Percentiles rank a stretch among this genome's conserved stretches.
phyloP scores from a whole-genome alignment of 2,797 vertebrate species.

The Sebastes hubbsi region DNA sequence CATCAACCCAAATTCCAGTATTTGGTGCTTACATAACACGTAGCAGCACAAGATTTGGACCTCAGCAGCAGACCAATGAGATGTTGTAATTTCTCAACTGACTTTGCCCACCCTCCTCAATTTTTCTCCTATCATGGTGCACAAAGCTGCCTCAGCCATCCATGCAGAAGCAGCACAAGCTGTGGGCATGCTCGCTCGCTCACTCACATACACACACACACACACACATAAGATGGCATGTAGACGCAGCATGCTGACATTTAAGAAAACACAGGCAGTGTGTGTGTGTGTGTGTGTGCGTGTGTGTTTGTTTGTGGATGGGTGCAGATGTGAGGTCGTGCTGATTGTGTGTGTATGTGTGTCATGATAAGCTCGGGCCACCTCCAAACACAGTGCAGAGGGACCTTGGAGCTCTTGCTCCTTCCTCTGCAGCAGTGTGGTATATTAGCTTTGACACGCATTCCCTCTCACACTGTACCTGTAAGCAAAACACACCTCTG shows the following conservation, averaged over 20 bases:
- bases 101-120: slow-evolving; percentile 48
- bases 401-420: slow-evolving; percentile 20
- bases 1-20: slow-evolving; percentile 64
- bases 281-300: slow-evolving; percentile 7
- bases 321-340: slow-evolving; percentile 12
- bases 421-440: slow-evolving; percentile 28
- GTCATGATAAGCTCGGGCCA: slow-evolving; percentile 23
- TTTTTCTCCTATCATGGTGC: slow-evolving; percentile 57
- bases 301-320: slow-evolving; percentile 27
- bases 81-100: slow-evolving; percentile 44
- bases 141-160: slow-evolving; percentile 54
- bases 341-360: slow-evolving; percentile 15
- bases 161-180: slow-evolving; percentile 66
- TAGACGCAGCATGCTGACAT: slow-evolving; percentile 49
- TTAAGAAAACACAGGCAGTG: slow-evolving; percentile 31
- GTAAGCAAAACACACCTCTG: slow-evolving; percentile 49
- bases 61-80: slow-evolving; percentile 51
- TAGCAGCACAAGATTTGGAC: slow-evolving; percentile 53
- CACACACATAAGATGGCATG: slow-evolving; percentile 22
- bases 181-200: slow-evolving; percentile 37
- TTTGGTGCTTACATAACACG: slow-evolving; percentile 60
- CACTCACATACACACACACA: slow-evolving; percentile 26
- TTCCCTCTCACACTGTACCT: slow-evolving; percentile 41
- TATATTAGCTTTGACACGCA: slow-evolving; percentile 50
- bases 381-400: slow-evolving; percentile 17